Base-by-base conservation (phyloP, 1,140 invertebrate species). In the Brachionus paranguensis region DNA sequence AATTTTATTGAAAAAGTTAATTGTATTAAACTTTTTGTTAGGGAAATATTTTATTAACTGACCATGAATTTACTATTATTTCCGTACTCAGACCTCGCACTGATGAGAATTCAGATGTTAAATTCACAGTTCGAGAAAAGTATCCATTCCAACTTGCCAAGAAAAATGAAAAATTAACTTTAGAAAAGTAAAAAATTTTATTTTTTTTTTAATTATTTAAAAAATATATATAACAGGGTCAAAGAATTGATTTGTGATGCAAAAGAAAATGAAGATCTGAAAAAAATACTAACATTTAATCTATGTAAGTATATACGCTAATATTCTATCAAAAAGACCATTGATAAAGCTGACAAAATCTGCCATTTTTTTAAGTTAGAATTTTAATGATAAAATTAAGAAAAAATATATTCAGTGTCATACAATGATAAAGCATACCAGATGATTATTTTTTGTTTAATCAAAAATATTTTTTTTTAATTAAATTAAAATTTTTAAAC, bases 11-110 rank as follows among this genome's bases (percentile, higher is more conserved):
- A 29, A 37, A 37, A 37, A 37, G 0, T 37, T 37, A 37, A 37
- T 37, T 1, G 43, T n/a, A 24, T 20, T 29, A 20, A 41, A 47
- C 12, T 17, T 60, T 45, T 24, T 83, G 47, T 53, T 27, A 90
- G 88, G 98, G 98, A 84, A 99, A 99, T 89, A 93, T 99, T 68
- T 92, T 99, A 76, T 90, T 99, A 0, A 97, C 96, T 24, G 97
- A 99, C 91, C 90, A 92, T 89, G 92, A 97, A 84, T 94, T 95
- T 90, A 94, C 91, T 0, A 99, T 98, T 86, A 90, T 99, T 0
- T 96, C 97, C 91, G 93, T 99, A 50, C 89, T 99, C 1, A 90
- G 98, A 70, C 95, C 96, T 1, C 93, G 98, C 86, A 95, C 94
- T 12, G 96, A 97, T 84, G 86, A 89, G 89, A 95, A 94, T 55